Conservation (phyloP, 2,113 vertebrate species). For the Ailuropoda melanoleuca region DNA sequence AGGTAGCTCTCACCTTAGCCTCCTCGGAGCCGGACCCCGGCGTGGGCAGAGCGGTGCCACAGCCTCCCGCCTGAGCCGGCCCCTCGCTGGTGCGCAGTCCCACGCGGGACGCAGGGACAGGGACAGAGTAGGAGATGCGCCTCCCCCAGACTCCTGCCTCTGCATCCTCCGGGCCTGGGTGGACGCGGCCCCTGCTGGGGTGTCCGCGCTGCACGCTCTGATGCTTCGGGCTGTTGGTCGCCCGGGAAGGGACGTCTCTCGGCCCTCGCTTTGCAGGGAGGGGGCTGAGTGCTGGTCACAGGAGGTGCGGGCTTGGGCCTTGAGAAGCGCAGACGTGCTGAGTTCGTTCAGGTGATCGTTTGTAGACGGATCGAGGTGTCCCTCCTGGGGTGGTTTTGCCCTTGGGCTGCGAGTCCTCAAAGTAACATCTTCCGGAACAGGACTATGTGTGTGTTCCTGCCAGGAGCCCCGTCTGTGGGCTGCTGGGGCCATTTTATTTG, state of each 20-base stretch:
- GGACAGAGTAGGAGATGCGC: not conserved
- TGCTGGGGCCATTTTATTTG: not conserved
- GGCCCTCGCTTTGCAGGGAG: not conserved
- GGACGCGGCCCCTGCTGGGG: not conserved
- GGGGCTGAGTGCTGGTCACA: too few relatives aligned
- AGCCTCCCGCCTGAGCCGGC: not conserved
- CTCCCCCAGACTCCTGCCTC: not conserved
- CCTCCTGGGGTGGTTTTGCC: not conserved
- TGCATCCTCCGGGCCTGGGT: accelerated
- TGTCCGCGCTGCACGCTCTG: not conserved
- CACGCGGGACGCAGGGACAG: not conserved
- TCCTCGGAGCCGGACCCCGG: not conserved
- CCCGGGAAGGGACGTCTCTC: not conserved
- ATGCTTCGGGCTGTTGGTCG: not conserved
- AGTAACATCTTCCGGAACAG: too few relatives aligned
- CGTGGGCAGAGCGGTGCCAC: not conserved
- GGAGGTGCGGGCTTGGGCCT: not conserved
- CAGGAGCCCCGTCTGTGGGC: accelerated
- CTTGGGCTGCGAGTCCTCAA: not conserved
- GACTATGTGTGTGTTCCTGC: not conserved
- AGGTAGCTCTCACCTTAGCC: too few relatives aligned
- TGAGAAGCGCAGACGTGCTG: not conserved
- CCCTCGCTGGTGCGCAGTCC: not conserved
- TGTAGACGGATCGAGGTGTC: not conserved
- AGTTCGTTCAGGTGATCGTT: too few relatives aligned